A percentile compares a stretch with the other conserved stretches of the same genome.
phyloP scores from a whole-genome alignment of 2,888 invertebrate species.

The Tryphoninae sp. region DNA sequence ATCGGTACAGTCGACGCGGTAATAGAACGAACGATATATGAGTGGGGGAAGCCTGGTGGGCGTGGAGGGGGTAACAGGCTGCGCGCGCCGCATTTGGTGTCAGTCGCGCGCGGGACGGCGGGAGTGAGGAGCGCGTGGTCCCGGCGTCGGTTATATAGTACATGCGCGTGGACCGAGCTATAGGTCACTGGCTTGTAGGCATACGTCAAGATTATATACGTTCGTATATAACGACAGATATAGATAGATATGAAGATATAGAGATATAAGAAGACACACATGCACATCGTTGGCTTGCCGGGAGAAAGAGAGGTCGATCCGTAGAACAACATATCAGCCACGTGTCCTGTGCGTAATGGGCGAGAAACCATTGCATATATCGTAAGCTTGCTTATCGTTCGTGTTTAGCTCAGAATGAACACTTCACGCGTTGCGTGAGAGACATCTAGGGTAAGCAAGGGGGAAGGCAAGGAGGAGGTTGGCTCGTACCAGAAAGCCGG shows the following conservation, averaged over 20 bases:
- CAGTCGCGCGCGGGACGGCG: no score
- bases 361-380: constrained; percentile 25
- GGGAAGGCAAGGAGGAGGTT: not conserved
- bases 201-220: constrained; percentile 2
- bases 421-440: no score
- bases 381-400: not conserved
- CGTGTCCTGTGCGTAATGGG: constrained; percentile 50
- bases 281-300: no score
- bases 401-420: no score
- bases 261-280: no score
- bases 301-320: constrained; percentile 39
- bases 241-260: not conserved
- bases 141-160: not conserved
- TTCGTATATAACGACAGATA: constrained; percentile 8
- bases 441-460: no score
- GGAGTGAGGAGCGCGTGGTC: not conserved
- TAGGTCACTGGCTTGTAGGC: constrained; percentile 26
- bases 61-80: no score
- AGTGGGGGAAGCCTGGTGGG: no score
- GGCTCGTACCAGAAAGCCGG: not conserved
- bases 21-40: no score
- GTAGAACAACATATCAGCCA: constrained; percentile 43
- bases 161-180: constrained; percentile 33
- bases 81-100: no score
- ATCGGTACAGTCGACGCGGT: no score